phyloP scores from a whole-genome alignment of 2,113 vertebrate species.

The Ochotona princeps region DNA sequence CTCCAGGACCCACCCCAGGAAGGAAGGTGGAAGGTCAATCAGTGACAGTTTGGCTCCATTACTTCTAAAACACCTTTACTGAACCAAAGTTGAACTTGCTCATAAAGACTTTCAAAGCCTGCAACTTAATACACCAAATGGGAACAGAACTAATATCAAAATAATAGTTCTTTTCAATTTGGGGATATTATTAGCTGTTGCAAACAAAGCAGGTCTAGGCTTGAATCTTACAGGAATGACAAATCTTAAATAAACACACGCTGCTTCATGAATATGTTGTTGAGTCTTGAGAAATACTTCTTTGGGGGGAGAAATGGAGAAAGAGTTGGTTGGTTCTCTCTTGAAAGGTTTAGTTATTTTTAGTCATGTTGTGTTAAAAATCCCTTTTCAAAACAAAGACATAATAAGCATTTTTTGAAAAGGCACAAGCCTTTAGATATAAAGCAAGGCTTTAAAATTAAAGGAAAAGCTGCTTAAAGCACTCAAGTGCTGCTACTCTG shows the following conservation, averaged over 20 bases:
- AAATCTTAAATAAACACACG: constrained; percentile 29
- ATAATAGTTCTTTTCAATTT: constrained; percentile 48
- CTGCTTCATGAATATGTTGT: constrained; percentile 29
- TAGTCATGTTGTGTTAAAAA: not conserved
- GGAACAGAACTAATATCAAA: not conserved
- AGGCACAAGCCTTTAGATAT: not conserved
- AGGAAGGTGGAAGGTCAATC: not conserved
- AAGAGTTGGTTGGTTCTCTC: not conserved
- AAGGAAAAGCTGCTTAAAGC: not conserved
- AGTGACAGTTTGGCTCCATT: not conserved
- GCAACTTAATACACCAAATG: constrained; percentile 15
- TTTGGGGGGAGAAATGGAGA: not conserved
- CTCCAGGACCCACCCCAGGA: not conserved
- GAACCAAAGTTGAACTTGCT: not conserved
- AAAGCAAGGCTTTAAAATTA: not conserved
- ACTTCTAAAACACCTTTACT: not conserved
- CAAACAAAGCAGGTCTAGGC: constrained; percentile 38
- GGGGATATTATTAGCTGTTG: constrained; percentile 22
- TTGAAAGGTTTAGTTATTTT: constrained; percentile 1
- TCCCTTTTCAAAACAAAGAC: constrained; percentile 44
- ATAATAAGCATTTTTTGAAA: not conserved
- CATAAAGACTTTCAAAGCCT: constrained; percentile 3
- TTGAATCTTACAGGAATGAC: not conserved
- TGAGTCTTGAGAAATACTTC: constrained; percentile 23
- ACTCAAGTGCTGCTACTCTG: not conserved